Base-by-base conservation (phyloP, 2,113 vertebrate species). In the Chaetura pelagica region DNA sequence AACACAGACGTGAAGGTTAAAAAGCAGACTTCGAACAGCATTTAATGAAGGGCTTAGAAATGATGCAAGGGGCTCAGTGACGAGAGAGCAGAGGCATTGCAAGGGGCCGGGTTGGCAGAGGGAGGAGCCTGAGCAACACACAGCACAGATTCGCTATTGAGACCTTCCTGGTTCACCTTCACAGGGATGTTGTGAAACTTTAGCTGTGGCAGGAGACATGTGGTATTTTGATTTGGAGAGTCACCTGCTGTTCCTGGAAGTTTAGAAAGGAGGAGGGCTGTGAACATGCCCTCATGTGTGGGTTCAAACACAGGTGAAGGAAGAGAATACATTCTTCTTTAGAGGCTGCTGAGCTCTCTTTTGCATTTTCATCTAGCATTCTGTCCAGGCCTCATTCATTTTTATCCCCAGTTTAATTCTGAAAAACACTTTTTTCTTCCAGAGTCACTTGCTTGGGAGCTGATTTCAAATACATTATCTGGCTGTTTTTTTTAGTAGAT, bases 1-100 rank as follows among this genome's bases (percentile, higher is more conserved):
- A 93, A 95, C 90, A 91, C 74, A 80, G 85, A 93, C 26, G 15
- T 84, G 83, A 77, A 92, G 88, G 84, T 90, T 96, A 95, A 95
- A 96, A 96, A 90, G 68, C 42, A 18, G 64, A 61, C 75, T 95
- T 96, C 87, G 62, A 89, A 34, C 68, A 89, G 78, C 90, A 88
- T 95, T 96, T 95, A 93, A 88, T 89, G 90, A 96, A 26, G 20
- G 80, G 44, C 54, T 96, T 93, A 61, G 49, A 84, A 80, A 88
- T 51, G 46, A 74, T 93, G 95, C 30, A 51, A 87, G 49, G 69
- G 87, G 40, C 22, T 75, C 67, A 12, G 46, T 80, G 87, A 59
- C 2, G 2, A 55, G 63, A 48, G 63, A 85, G 63, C 6, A 2
- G 51, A 85, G 69, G 49, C 81, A 81, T 69, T 46, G 30, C 7